A percentile compares a stretch with the other conserved stretches of the same genome.
These are phyloP conservation scores for Troides oblongomaculatus DNA, from an alignment of 2,888 invertebrate genomes.

Conservation along the genomic window DNA sequence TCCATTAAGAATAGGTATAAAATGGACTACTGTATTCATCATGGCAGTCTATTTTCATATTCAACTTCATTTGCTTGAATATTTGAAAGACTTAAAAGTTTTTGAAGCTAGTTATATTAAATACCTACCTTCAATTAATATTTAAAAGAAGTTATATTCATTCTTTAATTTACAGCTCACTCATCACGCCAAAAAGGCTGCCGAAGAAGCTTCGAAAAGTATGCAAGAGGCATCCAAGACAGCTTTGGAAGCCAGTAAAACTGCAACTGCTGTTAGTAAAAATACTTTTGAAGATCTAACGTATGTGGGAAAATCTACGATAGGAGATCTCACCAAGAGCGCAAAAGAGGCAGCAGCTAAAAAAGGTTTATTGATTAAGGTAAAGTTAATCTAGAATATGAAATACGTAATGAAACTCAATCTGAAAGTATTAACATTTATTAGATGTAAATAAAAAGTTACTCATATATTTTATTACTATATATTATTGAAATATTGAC, in stretches of 20 bases:
- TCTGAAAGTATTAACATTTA: neutral
- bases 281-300: slow-evolving; percentile 93
- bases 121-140: too few relatives aligned
- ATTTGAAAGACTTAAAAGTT: neutral
- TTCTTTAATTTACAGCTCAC: slow-evolving; percentile 82
- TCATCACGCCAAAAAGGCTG: slow-evolving; percentile 92
- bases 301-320: slow-evolving; percentile 93
- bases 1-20: neutral
- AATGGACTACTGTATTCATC: neutral
- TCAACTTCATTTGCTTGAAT: too few relatives aligned
- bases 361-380: slow-evolving; percentile 88
- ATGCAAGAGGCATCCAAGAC: slow-evolving; percentile 92
- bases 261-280: slow-evolving; percentile 92
- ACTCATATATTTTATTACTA: too few relatives aligned
- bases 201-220: slow-evolving; percentile 89
- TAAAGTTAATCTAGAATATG: slow-evolving; percentile 43
- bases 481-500: too few relatives aligned
- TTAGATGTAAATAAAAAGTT: too few relatives aligned
- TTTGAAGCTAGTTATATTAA: too few relatives aligned
- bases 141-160: too few relatives aligned
- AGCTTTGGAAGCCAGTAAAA: slow-evolving; percentile 92
- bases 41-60: neutral
- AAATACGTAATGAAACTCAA: neutral
- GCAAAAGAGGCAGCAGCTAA: slow-evolving; percentile 93
- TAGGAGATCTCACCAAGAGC: slow-evolving; percentile 94